Evolutionary conservation across 2,888 invertebrate species (phyloP), one percentile per base, ranked within the genome.

Genomic region (Nineta flava): DNA sequence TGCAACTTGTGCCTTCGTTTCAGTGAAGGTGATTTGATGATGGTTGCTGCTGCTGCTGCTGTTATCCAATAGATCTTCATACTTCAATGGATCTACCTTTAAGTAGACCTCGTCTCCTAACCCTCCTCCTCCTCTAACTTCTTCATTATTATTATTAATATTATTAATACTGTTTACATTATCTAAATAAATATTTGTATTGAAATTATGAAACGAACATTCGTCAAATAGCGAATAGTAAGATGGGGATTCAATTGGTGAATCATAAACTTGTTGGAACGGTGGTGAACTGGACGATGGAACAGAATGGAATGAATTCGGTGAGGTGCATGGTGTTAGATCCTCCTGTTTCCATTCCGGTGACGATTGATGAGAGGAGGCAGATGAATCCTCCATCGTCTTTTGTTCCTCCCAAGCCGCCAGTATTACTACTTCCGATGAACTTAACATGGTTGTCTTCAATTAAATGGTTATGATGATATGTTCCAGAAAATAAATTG

Each of bases 1-100:
- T 54, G 79, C 80, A 53, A 77, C 72, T 62, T 81, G 76, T 16
- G 77, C 76, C 56, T 57, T 67, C 57, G 50, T 62, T 58, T 57
- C 65, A 2, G 21, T 54, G 17, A 55, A 48, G 46, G 60, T 59
- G 38, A 53, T 55, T 5, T 19, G 19, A 19, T 19, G 19, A 19
- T 19, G 5, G 3, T 19, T 19, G 19, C 52, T 58, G 53, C 56
- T 54, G 50, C 53, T 55, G n/a, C n/a, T n/a, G 51, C 52, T 58
- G 53, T 57, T 54, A 50, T 54, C 56, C 53, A 56, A 52, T 51
- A 55, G 49, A 50, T 57, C 54, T 56, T 56, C 55, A 55, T 17
- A 17, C 46, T 54, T 55, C 13, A 58, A 50, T 50, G 50, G 43
- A 47, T 60, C 58, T 47, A 53, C 53, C 57, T 62, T 60, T 50